Conservation (phyloP, 1,140 invertebrate genomes). For the Acyrthosiphon pisum region DNA sequence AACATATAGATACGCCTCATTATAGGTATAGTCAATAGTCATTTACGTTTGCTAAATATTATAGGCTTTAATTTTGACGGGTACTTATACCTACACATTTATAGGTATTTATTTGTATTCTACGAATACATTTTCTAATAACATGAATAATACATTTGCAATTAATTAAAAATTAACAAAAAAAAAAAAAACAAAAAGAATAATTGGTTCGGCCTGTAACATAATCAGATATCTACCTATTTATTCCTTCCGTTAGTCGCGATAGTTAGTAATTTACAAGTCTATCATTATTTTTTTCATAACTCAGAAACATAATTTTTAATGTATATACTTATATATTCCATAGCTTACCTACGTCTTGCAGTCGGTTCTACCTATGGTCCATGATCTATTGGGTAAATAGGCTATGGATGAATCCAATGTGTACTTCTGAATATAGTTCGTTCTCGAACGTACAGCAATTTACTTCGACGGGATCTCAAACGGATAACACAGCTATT, state of each 20-base stretch:
- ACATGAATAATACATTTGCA: not conserved
- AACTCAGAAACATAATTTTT: not conserved
- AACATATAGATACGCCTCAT: not conserved
- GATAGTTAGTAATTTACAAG: not conserved
- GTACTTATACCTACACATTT: no score
- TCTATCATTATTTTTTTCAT: not conserved
- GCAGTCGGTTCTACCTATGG: not conserved
- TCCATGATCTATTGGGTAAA: not conserved
- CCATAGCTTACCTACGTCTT: not conserved
- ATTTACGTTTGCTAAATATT: not conserved
- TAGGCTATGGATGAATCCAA: not conserved
- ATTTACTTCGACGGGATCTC: not conserved
- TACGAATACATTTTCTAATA: not conserved
- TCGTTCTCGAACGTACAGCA: not conserved
- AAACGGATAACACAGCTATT: not conserved
- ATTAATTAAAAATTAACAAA: not conserved
- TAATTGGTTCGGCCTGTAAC: no score
- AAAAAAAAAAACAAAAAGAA: not conserved
- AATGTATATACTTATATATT: not conserved
- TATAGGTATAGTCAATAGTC: not conserved
- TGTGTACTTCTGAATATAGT: not conserved
- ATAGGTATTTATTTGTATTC: no score
- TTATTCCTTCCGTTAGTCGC: not conserved
- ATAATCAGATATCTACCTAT: not conserved
- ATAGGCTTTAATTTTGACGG: not conserved